Percentiles rank a stretch among this genome's conserved stretches.
These are phyloP conservation scores for Scatophagus argus DNA, from an alignment of 2,113 vertebrate genomes.

Conservation along the genomic window DNA sequence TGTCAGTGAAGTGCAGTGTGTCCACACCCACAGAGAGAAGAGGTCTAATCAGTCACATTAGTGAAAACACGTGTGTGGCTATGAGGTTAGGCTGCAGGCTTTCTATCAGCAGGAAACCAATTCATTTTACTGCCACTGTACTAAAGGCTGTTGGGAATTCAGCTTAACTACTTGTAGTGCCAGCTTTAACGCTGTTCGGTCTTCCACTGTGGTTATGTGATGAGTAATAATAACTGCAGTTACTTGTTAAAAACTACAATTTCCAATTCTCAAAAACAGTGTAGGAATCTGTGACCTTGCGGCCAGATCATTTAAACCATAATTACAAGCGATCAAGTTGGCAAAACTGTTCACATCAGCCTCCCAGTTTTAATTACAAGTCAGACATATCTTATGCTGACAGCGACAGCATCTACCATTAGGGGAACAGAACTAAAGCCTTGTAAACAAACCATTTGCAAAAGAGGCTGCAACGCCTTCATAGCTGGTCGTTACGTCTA, in stretches of 20 bases:
- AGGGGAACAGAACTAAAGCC: too few relatives aligned
- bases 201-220: not conserved
- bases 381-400: not conserved
- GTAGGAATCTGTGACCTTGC: not conserved
- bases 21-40: slow-evolving; percentile 1
- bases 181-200: not conserved
- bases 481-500: not conserved
- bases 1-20: not conserved
- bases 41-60: slow-evolving; percentile 22
- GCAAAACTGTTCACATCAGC: not conserved
- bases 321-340: not conserved
- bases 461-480: not conserved
- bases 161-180: not conserved
- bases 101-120: not conserved
- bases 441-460: not conserved
- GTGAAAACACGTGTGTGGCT: not conserved
- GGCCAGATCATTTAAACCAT: not conserved
- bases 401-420: not conserved
- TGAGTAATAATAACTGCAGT: not conserved
- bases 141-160: not conserved
- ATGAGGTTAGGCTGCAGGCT: not conserved
- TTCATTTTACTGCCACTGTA: not conserved
- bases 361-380: not conserved
- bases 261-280: not conserved
- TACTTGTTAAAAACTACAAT: not conserved